Evolutionary conservation across 1,140 invertebrate species (phyloP), one percentile per base, ranked within the genome.

Genomic region (Trichonephila clavata): DNA sequence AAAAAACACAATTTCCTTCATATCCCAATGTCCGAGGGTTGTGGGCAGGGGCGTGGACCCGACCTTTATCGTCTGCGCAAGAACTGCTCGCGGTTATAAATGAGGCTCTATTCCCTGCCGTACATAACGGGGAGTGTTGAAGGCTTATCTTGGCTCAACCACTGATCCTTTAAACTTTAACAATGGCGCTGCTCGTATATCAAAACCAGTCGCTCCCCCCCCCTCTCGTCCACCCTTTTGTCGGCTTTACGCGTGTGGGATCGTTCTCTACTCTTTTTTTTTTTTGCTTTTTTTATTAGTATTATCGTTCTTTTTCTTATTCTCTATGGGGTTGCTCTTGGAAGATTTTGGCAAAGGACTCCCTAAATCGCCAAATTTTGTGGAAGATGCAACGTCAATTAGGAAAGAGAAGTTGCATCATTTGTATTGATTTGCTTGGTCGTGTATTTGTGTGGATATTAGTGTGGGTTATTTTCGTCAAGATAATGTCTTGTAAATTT

Each of bases 131-230:
- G 65, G 92, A 92, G 92, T 87, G 92, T 93, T 87, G 84, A 86
- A 68, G 92, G 92, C 92, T 93, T 93, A 93, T 93, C 92, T 87
- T n/a, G 86, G 92, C 92, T 93, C 92, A 87, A 50, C 92, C 92
- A 86, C 92, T 93, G 92, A 93, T 93, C 92, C 86, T 93, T 93
- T 93, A 93, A 93, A 93, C 92, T 93, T 93, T 93, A 93, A 93
- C 92, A 93, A 93, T 93, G 92, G 92, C 92, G 84, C 20, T 81
- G 92, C 92, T 93, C 92, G 86, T 93, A 93, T 93, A 93, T 93
- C 92, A 93, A 93, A 93, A 93, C 92, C 68, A 86, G 81, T 84
- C 60, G 63, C 86, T 16, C 18, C 6, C 81, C 81, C 81, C 90
- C 3, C 68, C 68, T 32, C 68, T 27, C 71, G 24, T 27, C 68